Evolutionary conservation across 2,113 vertebrate genomes (phyloP).

Genomic region (Dendrocopos noguchii): DNA sequence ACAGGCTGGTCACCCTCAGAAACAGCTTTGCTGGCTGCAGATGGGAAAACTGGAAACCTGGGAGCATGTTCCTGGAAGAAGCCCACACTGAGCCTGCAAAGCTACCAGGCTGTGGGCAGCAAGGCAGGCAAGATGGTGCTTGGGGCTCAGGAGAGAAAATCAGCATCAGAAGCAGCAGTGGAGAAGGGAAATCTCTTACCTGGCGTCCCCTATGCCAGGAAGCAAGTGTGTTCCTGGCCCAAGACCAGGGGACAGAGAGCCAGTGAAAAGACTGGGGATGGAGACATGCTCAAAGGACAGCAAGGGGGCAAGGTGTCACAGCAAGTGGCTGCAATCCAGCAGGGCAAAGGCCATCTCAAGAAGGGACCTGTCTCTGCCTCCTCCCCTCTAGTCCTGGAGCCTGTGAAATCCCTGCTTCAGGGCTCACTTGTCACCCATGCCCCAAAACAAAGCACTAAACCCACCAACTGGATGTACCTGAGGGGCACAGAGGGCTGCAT

Average conservation of each 20-base stretch:
- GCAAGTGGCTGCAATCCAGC: background rate
- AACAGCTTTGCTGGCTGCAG: background rate
- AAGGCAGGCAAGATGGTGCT: too few species aligned
- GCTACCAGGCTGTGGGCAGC: background rate
- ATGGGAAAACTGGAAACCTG: background rate
- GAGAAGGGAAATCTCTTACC: background rate
- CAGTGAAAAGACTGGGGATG: accelerated
- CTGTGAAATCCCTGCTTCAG: background rate
- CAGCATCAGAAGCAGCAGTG: background rate
- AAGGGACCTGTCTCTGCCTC: background rate
- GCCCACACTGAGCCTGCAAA: background rate
- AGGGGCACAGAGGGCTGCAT: too few species aligned
- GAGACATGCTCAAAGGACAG: background rate
- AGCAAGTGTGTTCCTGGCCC: background rate
- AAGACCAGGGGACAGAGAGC: background rate
- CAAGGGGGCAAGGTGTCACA: background rate
- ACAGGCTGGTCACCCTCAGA: slow-evolving; percentile 77
- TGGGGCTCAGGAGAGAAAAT: too few species aligned
- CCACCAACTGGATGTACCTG: background rate
- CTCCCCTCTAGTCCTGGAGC: background rate
- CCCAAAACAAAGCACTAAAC: background rate
- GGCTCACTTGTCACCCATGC: background rate
- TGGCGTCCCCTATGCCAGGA: background rate
- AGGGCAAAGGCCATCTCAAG: background rate
- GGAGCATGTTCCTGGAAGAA: background rate